These are phyloP conservation scores for Cynopterus sphinx DNA, from an alignment of 2,797 vertebrate genomes.

Conservation along the genomic window DNA sequence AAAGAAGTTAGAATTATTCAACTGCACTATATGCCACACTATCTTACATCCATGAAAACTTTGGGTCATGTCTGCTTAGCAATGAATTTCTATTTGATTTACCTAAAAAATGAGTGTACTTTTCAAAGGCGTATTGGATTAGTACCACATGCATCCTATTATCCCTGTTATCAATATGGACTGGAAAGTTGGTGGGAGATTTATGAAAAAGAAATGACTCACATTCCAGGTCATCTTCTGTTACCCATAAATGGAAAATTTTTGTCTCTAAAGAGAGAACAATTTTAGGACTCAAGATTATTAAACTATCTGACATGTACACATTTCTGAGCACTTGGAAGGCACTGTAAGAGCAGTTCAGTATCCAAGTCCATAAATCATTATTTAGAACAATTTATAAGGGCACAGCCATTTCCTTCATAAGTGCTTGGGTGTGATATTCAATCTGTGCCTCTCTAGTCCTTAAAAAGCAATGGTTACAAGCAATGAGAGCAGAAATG, in stretches of 20 bases:
- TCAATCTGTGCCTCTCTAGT: neutral
- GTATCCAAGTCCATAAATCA: conserved; percentile 35
- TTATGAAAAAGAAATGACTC: neutral
- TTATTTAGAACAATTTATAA: conserved; percentile 1
- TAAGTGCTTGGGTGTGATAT: neutral
- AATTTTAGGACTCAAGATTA: neutral
- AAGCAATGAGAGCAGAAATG: neutral
- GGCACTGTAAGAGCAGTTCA: neutral
- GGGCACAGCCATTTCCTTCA: neutral
- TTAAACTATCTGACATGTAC: neutral
- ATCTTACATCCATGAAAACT: neutral
- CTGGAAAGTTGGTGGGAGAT: neutral
- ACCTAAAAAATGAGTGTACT: neutral
- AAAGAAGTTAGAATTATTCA: neutral
- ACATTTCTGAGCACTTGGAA: conserved; percentile 20
- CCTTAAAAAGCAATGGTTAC: conserved; percentile 13
- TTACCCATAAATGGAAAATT: conserved; percentile 32
- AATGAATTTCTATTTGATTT: neutral
- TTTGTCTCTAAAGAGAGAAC: neutral
- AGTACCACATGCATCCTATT: neutral
- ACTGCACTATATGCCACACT: neutral
- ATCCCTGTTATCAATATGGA: neutral
- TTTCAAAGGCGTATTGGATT: neutral
- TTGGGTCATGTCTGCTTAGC: neutral
- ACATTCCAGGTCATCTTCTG: neutral